A percentile compares a stretch with the other conserved stretches of the same genome.
Conservation (phyloP, 2,888 invertebrate species). For the Scaptomyza reducta region DNA sequence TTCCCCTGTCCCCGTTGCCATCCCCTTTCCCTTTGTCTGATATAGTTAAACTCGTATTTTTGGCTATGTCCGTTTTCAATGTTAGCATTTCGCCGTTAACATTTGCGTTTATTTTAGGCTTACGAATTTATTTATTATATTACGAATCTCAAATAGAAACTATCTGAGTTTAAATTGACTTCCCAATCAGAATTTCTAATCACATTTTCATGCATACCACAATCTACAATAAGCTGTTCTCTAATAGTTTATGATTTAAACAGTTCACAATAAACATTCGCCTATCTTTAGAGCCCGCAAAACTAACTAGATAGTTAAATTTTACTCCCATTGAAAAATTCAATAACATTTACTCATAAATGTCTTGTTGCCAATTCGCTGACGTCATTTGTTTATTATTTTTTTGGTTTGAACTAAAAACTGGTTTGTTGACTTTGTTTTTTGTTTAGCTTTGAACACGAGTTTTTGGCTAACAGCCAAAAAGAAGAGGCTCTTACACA, state of each 20-base stretch:
- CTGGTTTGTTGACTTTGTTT: conserved; percentile 29
- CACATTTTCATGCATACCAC: too few relatives aligned
- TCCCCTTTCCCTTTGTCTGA: conserved; percentile 6
- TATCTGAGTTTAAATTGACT: not conserved
- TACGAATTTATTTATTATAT: not conserved
- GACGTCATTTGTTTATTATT: conserved; percentile 55
- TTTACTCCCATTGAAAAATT: not conserved
- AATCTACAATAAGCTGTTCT: too few relatives aligned
- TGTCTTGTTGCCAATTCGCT: conserved; percentile 15
- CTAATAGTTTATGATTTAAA: too few relatives aligned
- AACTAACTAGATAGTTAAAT: not conserved
- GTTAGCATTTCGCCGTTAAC: not conserved
- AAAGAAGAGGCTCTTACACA: conserved; percentile 28
- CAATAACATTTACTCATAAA: conserved; percentile 26
- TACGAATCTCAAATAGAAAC: not conserved
- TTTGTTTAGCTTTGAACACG: conserved; percentile 37
- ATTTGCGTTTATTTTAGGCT: not conserved
- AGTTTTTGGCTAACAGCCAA: conserved; percentile 61
- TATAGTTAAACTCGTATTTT: conserved; percentile 1
- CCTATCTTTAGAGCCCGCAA: not conserved
- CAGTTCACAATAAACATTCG: too few relatives aligned
- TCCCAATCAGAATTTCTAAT: not conserved
- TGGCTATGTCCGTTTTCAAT: conserved; percentile 10
- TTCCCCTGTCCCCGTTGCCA: not conserved
- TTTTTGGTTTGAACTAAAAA: conserved; percentile 43